Percentiles rank a stretch among this genome's conserved stretches.
Evolutionary conservation across 2,888 invertebrate genomes (phyloP).

Genomic region (Anoncus sp.): DNA sequence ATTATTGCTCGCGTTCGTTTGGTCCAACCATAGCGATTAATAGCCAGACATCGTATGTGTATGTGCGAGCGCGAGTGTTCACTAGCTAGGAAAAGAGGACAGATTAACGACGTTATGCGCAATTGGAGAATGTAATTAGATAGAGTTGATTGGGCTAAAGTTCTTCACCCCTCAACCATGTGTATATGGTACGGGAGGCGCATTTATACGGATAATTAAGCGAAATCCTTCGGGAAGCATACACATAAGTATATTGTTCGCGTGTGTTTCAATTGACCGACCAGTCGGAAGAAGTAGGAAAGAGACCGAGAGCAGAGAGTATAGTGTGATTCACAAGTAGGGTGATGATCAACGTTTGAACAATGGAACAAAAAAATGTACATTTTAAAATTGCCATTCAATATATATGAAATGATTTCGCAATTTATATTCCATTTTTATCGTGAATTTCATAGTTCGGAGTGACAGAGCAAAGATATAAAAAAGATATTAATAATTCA

Average conservation of each 20-base stretch:
- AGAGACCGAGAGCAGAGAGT: neutral
- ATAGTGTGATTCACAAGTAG: constrained; percentile 18
- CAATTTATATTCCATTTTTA: no score
- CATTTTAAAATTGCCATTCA: no score
- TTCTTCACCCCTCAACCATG: constrained; percentile 51
- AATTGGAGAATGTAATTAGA: constrained; percentile 64
- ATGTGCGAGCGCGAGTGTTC: neutral
- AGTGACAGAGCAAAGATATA: no score
- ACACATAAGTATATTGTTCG: constrained; percentile 35
- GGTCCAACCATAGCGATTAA: constrained; percentile 27
- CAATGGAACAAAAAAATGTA: neutral
- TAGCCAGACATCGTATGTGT: constrained; percentile 16
- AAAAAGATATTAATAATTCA: neutral
- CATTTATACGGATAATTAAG: constrained; percentile 54
- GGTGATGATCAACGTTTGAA: neutral
- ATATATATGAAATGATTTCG: no score
- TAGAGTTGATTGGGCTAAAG: constrained; percentile 58
- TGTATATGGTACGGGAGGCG: constrained; percentile 25
- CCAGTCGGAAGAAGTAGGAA: constrained; percentile 14
- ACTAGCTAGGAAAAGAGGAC: neutral
- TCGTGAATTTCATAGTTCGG: no score
- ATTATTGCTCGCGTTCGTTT: constrained; percentile 48
- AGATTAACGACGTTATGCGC: constrained; percentile 60
- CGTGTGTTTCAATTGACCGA: constrained; percentile 42
- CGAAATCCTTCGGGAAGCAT: constrained; percentile 37